Percentiles rank a stretch among this genome's conserved stretches.
phyloP scores from a whole-genome alignment of 2,888 invertebrate genomes.

The Drosophila monieri region DNA sequence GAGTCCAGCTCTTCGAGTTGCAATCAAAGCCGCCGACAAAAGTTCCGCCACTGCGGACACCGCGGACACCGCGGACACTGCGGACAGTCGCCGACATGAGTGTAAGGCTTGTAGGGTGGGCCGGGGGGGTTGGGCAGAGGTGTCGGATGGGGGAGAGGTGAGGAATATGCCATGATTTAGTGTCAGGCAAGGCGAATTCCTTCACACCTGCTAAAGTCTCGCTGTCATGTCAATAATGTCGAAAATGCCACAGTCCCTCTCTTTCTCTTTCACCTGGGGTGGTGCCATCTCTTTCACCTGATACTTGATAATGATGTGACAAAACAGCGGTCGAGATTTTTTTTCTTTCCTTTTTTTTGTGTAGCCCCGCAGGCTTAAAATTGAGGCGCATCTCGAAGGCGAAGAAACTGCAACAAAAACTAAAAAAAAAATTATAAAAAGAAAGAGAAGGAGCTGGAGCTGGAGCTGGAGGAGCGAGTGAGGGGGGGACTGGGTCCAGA shows the following conservation, averaged over 20 bases:
- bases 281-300: slow-evolving; percentile 7
- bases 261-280: slow-evolving; percentile 9
- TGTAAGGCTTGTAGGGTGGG: slow-evolving; percentile 32
- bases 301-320: slow-evolving; percentile 78
- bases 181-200: slow-evolving; percentile 69
- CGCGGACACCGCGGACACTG: not conserved
- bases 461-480: slow-evolving; percentile 25
- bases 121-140: too few relatives aligned
- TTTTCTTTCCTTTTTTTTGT: not conserved
- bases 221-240: slow-evolving; percentile 79
- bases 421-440: slow-evolving; percentile 13
- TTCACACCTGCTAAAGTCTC: slow-evolving; percentile 67
- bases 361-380: slow-evolving; percentile 35
- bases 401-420: slow-evolving; percentile 14
- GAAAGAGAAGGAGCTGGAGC: slow-evolving; percentile 13
- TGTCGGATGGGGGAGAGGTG: not conserved
- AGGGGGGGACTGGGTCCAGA: not conserved
- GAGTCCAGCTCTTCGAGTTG: slow-evolving; percentile 35
- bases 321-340: slow-evolving; percentile 73
- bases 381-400: slow-evolving; percentile 27
- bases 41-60: slow-evolving; percentile 22
- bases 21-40: slow-evolving; percentile 68
- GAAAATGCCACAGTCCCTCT: slow-evolving; percentile 55
- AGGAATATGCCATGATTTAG: slow-evolving; percentile 67
- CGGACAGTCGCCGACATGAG: slow-evolving; percentile 37